Evolutionary conservation across 1,140 invertebrate genomes (phyloP).

Genomic region (Tetraneura akinire): DNA sequence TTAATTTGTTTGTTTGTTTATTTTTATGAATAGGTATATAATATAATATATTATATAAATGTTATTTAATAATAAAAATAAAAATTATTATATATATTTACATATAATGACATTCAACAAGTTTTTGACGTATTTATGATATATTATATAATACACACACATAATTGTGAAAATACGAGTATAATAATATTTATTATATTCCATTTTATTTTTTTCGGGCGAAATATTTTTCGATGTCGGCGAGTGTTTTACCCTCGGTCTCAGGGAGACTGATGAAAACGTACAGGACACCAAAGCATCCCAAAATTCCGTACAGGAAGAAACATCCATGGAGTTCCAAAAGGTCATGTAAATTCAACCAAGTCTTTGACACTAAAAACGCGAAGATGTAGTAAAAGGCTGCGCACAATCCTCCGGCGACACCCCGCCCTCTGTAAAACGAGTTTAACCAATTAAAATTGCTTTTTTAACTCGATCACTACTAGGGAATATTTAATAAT

Average conservation of each 20-base stretch:
- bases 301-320: constrained; percentile 53
- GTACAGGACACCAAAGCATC: constrained; percentile 51
- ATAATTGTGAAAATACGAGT: background rate
- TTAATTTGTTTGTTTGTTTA: constrained; percentile 1
- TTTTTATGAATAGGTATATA: no score
- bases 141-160: background rate
- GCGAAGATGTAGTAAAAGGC: constrained; percentile 50
- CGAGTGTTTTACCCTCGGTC: constrained; percentile 54
- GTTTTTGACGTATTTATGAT: background rate
- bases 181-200: background rate
- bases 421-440: constrained; percentile 53
- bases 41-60: no score
- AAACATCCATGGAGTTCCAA: constrained; percentile 53
- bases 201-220: background rate
- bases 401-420: constrained; percentile 52
- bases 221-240: constrained; percentile 54
- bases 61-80: no score
- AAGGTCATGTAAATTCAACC: constrained; percentile 46
- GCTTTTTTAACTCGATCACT: no score
- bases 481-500: no score
- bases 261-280: constrained; percentile 54
- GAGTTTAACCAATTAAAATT: no score
- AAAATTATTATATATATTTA: background rate
- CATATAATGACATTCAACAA: background rate
- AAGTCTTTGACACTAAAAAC: constrained; percentile 55